phyloP scores from a whole-genome alignment of 2,888 invertebrate species.

The Orchestes rusci region DNA sequence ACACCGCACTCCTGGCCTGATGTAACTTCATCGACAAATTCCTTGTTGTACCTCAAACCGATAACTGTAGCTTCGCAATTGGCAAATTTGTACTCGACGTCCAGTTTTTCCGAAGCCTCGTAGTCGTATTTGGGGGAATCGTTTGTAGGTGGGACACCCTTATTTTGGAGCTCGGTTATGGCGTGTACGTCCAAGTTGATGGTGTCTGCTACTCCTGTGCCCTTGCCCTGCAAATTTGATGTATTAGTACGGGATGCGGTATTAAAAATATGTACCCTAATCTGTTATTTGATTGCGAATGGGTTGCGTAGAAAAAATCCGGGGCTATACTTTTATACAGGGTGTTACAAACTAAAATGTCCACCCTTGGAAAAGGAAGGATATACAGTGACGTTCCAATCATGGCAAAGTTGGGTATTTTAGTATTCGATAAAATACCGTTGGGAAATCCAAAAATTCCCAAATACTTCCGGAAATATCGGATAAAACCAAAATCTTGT shows the following conservation, averaged over 20 bases:
- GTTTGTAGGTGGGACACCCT: conserved; percentile 71
- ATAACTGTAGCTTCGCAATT: conserved; percentile 72
- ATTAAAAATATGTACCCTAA: no score
- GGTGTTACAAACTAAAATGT: no score
- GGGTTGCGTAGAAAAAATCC: neutral
- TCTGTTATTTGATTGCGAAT: neutral
- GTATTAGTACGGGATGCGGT: no score
- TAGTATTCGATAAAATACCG: no score
- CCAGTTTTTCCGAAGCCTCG: conserved; percentile 53
- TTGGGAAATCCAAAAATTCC: no score
- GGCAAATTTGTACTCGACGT: conserved; percentile 70
- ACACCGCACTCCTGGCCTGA: conserved; percentile 89
- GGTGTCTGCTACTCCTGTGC: conserved; percentile 70
- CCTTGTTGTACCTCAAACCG: conserved; percentile 68
- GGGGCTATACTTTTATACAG: no score
- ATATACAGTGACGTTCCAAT: no score
- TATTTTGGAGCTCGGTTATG: conserved; percentile 80
- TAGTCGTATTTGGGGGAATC: conserved; percentile 92
- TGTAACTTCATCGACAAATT: conserved; percentile 75
- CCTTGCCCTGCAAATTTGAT: conserved; percentile 53
- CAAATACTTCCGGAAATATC: no score
- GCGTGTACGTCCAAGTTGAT: conserved; percentile 92
- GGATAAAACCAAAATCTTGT: no score
- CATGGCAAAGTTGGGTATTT: no score
- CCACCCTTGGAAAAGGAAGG: no score